A percentile compares a stretch with the other conserved stretches of the same genome.
These are phyloP conservation scores for Macrotis lagotis DNA, from an alignment of 2,113 vertebrate species.

Conservation along the genomic window DNA sequence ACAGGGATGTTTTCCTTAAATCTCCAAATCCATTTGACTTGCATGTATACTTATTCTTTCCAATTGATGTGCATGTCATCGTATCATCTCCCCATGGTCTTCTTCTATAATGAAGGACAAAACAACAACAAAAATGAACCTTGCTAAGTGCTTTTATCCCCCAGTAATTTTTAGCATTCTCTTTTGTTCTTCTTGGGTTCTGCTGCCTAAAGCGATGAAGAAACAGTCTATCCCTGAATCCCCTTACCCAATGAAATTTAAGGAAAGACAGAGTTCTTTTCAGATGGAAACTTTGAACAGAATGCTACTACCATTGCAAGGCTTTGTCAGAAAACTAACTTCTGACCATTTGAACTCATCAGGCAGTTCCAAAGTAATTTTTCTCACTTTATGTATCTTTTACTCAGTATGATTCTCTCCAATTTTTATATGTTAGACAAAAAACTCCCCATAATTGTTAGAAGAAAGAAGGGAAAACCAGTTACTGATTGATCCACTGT, in stretches of 20 bases:
- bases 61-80: too few relatives aligned
- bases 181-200: background rate
- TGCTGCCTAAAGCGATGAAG: background rate
- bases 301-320: background rate
- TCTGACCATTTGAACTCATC: too few relatives aligned
- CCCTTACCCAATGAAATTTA: background rate
- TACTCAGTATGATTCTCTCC: background rate
- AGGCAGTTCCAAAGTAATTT: background rate
- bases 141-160: background rate
- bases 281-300: background rate
- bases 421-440: background rate
- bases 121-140: too few relatives aligned
- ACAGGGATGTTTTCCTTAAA: too few relatives aligned
- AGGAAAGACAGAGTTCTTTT: too few relatives aligned
- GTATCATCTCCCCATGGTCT: too few relatives aligned
- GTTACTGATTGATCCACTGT: background rate
- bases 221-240: too few relatives aligned
- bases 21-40: background rate
- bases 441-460: background rate
- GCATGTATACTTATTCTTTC: background rate
- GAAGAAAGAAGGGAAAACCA: background rate
- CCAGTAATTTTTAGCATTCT: background rate
- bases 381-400: background rate
- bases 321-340: background rate
- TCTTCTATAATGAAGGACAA: too few relatives aligned